Base-by-base conservation (phyloP, 2,888 invertebrate species). In the Dichetophora obliterata region DNA sequence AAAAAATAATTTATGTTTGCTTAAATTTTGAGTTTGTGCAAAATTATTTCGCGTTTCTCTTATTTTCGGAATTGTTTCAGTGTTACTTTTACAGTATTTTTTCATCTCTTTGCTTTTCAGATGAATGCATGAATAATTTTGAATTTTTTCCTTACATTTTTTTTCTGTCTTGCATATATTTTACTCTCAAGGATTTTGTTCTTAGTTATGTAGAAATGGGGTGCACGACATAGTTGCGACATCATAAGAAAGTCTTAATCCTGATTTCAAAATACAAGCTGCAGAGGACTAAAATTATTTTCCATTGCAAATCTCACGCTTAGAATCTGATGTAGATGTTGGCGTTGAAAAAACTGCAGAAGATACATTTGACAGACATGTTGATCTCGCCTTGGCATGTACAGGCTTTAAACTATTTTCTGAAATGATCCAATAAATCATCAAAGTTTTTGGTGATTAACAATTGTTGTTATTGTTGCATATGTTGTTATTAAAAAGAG, bases 191-290 rank as follows among this genome's bases (percentile, higher is more conserved):
- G 50, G 27, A 16, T 8, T 68, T 68, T 50, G 24, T 48, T 68
- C 68, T 68, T 68, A 5, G 16, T 22, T 48, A 50, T 50, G 48
- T 27, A 50, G 50, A 48, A 19, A 22, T 14, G 48, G 34, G 50
- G 34, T 27, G 27, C 27, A 68, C 50, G 68, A 68, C 66, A 68
- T 27, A 24, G 50, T 16, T 68, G 24, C 27, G 68, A 68, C 68
- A 68, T 50, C 14, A 68, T 68, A 50, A 68, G 68, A 50, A 68
- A 68, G 68, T 68, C 50, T 50, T 50, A 50, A 68, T 68, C 68
- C 24, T 27, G 68, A 16, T 50, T 50, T 68, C 50, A 27, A 48
- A 27, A 50, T 19, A 50, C 68, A 22, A 22, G 50, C 24, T 27
- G 16, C 59, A 31, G 27, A 8, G 3, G 59, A 48, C 50, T 11